Base-by-base conservation (phyloP, 2,797 vertebrate species). In the Platyrinchus mystaceus region DNA sequence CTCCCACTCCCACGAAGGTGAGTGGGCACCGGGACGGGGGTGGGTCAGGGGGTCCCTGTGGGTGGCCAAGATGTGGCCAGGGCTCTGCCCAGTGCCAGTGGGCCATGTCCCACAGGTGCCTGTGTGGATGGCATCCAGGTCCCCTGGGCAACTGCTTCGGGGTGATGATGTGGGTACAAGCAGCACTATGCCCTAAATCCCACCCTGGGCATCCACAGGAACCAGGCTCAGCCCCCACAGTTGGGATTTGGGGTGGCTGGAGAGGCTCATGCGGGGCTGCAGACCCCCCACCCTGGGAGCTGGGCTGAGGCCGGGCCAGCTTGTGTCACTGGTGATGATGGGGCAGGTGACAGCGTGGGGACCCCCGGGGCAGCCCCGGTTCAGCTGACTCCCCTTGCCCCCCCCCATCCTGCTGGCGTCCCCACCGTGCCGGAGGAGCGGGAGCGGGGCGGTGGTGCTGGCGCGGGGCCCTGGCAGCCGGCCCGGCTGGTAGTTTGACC, bases 1-100 rank as follows among this genome's bases (percentile, higher is more conserved):
- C 96, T 99, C 99, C 41, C 99, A 99, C 97, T 98, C 99, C 58
- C 99, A 99, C 20, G 99, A 99, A 99, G 99, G 99, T 99, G 98
- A 98, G 84, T 5, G 49, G 24, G 52, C 8, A 3, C 24, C 0
- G 14, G 52, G 63, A 11, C 7, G 8, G 10, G 36, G 26, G 0
- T 1, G 74, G 59, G 64, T 9, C 21, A 9, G 47, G 24, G 30
- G 63, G 56, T 55, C 23, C 1, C 41, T 14, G 36, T 2, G 4
- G 23, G 47, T 43, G 56, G 32, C 20, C 1, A 0, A 0, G 43
- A 47, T 7, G 16, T 1, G 4, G 7, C 24, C 0, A 1, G 5
- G 37, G 47, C 41, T 69, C 50, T 64, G 60, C 46, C n/a, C 9
- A 4, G 22, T 63, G 67, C 30, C 2, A 1, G 62, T 2, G 70